Evolutionary conservation across 2,797 vertebrate species (phyloP).

Genomic region (Thalassophryne amazonica): DNA sequence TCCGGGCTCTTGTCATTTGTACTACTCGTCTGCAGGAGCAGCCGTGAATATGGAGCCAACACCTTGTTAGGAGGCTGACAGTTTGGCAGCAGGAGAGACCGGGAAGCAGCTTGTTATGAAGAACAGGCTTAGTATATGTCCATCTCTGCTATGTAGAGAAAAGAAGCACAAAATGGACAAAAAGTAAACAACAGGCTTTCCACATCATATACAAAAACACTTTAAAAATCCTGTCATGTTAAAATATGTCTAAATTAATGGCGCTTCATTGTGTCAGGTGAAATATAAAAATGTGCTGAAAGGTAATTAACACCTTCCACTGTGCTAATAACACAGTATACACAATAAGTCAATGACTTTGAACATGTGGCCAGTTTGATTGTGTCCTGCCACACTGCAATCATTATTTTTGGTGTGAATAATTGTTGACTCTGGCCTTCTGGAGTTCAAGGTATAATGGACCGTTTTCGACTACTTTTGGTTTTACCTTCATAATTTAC

Average conservation of each 20-base stretch:
- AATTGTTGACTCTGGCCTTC: too few species aligned
- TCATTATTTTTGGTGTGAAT: slow-evolving; percentile 75
- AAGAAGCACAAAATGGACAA: slow-evolving; percentile 3
- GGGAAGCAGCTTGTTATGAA: slow-evolving; percentile 55
- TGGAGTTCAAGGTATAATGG: too few species aligned
- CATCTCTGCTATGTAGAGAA: slow-evolving; percentile 18
- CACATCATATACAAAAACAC: background rate
- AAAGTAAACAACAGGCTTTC: slow-evolving; percentile 15
- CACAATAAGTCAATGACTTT: slow-evolving; percentile 55
- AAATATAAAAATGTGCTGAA: slow-evolving; percentile 19
- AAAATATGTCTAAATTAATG: slow-evolving; percentile 8
- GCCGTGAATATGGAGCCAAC: slow-evolving; percentile 53
- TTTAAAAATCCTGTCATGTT: background rate
- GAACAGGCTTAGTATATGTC: slow-evolving; percentile 51
- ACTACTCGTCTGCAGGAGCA: slow-evolving; percentile 47
- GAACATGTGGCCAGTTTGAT: slow-evolving; percentile 74
- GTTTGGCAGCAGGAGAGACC: slow-evolving; percentile 50
- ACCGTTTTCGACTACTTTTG: too few species aligned
- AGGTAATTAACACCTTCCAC: slow-evolving; percentile 31
- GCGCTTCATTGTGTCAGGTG: slow-evolving; percentile 1
- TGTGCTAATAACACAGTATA: slow-evolving; percentile 37
- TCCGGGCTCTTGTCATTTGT: slow-evolving; percentile 56
- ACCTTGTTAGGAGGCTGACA: slow-evolving; percentile 64
- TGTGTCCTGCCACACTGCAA: slow-evolving; percentile 69
- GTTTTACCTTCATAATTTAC: too few species aligned